phyloP scores from a whole-genome alignment of 2,888 invertebrate species.

The Idaea aversata region DNA sequence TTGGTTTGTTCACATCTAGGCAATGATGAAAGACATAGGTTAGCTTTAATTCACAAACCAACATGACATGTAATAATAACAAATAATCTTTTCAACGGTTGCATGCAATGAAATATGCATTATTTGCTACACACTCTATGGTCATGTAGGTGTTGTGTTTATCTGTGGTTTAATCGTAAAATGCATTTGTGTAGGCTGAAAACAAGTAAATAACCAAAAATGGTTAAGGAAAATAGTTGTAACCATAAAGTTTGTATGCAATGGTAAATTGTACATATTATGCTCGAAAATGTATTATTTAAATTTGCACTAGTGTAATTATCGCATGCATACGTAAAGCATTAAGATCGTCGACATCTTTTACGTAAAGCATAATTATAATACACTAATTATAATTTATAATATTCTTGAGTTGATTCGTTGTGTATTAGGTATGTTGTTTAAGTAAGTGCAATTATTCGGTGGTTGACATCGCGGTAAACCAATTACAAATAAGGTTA shows the following conservation, averaged over 20 bases:
- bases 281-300: neutral
- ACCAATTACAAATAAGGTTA: neutral
- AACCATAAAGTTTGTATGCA: neutral
- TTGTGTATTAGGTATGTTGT: too few relatives aligned
- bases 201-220: conserved; percentile 27
- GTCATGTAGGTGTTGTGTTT: conserved; percentile 10
- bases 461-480: neutral
- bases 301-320: neutral
- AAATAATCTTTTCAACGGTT: neutral
- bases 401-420: too few relatives aligned
- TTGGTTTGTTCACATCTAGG: conserved; percentile 19
- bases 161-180: conserved; percentile 35
- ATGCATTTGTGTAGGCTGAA: conserved; percentile 39
- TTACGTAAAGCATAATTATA: too few relatives aligned
- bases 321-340: too few relatives aligned
- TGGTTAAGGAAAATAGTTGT: conserved; percentile 15
- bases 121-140: neutral
- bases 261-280: neutral
- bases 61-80: neutral
- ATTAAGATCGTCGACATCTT: too few relatives aligned
- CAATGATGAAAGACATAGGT: conserved; percentile 1
- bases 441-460: neutral
- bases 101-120: conserved; percentile 28
- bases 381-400: too few relatives aligned
- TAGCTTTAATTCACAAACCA: neutral